phyloP scores from a whole-genome alignment of 1,140 invertebrate species.

The Drosophila cardini region DNA sequence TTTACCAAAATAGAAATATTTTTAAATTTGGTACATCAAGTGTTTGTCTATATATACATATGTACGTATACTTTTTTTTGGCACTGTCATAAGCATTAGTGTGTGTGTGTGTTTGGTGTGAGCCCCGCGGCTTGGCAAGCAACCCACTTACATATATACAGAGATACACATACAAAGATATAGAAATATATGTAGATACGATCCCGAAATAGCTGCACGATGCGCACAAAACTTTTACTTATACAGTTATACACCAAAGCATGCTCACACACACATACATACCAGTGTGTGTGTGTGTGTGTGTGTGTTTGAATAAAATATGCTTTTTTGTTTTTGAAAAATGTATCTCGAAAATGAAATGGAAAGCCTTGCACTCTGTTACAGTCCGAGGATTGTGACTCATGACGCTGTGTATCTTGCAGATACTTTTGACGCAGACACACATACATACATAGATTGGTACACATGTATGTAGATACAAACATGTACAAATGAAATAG shows the following conservation, averaged over 20 bases:
- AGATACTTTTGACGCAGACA: conserved; percentile 53
- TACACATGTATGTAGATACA: conserved; percentile 6
- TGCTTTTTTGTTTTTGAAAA: conserved; percentile 39
- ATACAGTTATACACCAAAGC: conserved; percentile 7
- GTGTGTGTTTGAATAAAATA: conserved; percentile 14
- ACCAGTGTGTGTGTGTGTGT: neutral
- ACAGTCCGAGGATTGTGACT: conserved; percentile 43
- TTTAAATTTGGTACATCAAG: neutral
- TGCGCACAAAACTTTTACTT: conserved; percentile 35
- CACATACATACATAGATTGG: conserved; percentile 41
- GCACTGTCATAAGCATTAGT: conserved; percentile 37
- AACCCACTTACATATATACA: conserved; percentile 28
- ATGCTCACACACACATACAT: neutral
- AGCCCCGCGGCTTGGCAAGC: conserved; percentile 1
- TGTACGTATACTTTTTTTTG: conserved; percentile 30
- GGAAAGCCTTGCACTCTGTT: conserved; percentile 40
- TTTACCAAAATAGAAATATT: conserved; percentile 4
- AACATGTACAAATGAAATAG: conserved; percentile 56
- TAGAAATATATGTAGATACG: conserved; percentile 11
- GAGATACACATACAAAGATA: conserved; percentile 9
- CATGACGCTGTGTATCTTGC: conserved; percentile 56
- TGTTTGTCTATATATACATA: neutral
- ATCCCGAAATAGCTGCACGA: conserved; percentile 50
- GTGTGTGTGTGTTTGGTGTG: conserved; percentile 11
- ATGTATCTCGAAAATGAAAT: conserved; percentile 49